Evolutionary conservation across 92 coral and sea anemone genomes (phyloP), one percentile per base, ranked within the genome.

Genomic region (Ricordea florida): DNA sequence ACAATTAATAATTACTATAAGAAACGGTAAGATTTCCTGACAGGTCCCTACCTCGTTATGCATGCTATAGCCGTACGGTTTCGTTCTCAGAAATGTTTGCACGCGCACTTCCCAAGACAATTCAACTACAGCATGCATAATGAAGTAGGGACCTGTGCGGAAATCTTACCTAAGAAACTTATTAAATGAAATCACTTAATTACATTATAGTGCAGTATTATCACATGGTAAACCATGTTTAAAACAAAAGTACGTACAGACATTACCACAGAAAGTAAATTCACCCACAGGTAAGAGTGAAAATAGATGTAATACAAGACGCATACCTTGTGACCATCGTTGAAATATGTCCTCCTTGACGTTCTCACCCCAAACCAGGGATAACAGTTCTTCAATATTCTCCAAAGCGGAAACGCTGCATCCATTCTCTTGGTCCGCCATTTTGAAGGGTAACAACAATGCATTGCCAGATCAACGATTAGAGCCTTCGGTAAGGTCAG

Each of bases 291-390:
- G 21, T 8, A 48, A 6, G 21, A 48, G 0, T 10, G 47, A 10
- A 8, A 32, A 69, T 0, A 3, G 28, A 2, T 23, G 15, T 17
- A 17, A 48, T 53, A 15, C 6, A 4, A 10, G 57, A 41, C 30
- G 25, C 33, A 4, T 86, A 94, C 98, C 98, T 94, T 91, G 98
- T 48, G 97, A 74, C 98, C 98, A 94, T 76, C 98, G 57, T 62
- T 84, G 85, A 62, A 94, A 93, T 37, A 91, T 89, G 29, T 94
- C 98, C 45, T 94, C 94, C 43, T 82, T 94, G 2, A 92, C 80
- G 56, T 72, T 79, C 10, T 76, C 77, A 22, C 97, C 96, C 98
- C 98, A 94, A 7, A 92, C 76, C 35, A 94, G 90, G 51, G 56
- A 78, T 34, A 83, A 86, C 49, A 91, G 74, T 6, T 91, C 97